phyloP scores from a whole-genome alignment of 2,113 vertebrate species.

The Ochotona curzoniae region DNA sequence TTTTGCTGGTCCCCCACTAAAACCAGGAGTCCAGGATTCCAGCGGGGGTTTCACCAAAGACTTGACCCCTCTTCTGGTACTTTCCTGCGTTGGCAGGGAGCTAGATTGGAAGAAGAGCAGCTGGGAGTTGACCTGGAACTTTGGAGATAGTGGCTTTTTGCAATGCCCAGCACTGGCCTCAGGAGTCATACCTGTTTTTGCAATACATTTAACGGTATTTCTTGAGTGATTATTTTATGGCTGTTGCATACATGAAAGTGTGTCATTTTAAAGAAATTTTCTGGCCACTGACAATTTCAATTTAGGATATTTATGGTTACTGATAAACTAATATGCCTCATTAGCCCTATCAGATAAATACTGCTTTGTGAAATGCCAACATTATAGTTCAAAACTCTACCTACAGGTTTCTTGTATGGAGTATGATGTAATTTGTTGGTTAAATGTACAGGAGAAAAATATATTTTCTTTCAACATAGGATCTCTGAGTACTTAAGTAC shows the following conservation, averaged over 20 bases:
- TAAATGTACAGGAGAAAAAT: background rate
- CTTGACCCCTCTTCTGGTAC: too few relatives aligned
- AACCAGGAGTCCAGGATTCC: too few relatives aligned
- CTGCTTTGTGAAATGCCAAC: background rate
- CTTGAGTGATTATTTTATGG: slow-evolving; percentile 41
- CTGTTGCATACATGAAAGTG: slow-evolving; percentile 16
- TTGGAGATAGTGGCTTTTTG: too few relatives aligned
- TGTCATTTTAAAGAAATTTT: slow-evolving; percentile 11
- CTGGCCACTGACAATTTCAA: background rate
- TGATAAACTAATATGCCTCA: background rate
- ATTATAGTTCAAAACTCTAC: background rate
- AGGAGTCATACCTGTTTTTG: background rate
- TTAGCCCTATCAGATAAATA: background rate
- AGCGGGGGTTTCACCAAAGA: too few relatives aligned
- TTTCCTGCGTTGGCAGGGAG: too few relatives aligned
- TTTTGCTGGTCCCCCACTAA: too few relatives aligned
- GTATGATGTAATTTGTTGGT: background rate
- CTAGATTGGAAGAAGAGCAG: too few relatives aligned
- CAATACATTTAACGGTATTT: background rate
- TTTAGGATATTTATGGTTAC: slow-evolving; percentile 23
- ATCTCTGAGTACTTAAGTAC: background rate
- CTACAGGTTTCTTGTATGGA: background rate
- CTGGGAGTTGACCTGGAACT: too few relatives aligned
- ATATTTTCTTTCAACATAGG: slow-evolving; percentile 46
- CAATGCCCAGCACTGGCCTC: background rate